Evolutionary conservation across 1,140 invertebrate species (phyloP), one percentile per base, ranked within the genome.

Genomic region (Tenebrio molitor): DNA sequence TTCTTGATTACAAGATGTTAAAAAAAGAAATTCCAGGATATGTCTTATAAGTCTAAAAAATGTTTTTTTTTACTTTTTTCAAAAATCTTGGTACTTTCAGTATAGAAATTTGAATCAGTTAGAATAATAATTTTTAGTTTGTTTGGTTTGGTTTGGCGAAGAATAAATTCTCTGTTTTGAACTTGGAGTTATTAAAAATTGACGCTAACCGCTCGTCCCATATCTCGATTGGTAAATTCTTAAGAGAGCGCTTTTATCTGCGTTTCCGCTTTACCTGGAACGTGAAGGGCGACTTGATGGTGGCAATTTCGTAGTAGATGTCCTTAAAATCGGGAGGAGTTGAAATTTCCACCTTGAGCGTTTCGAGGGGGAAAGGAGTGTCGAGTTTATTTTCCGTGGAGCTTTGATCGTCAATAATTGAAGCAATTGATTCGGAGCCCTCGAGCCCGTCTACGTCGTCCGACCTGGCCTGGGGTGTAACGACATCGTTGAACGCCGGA

Each of bases 261-360:
- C 3, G 2, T n/a, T 8, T 39, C 36, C 36, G 36, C 2, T 15
- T 75, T 84, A 95, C 93, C 88, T 95, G 92, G 83, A 95, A 96
- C 16, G 92, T 91, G 79, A 95, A 95, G 0, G 94, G 94, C 46
- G 93, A 94, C 81, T 93, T 94, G 66, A 96, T 93, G 0, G 94
- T 96, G 3, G 93, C 94, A 71, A 96, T 93, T 86, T 96, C 91
- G 80, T 93, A 94, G 73, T 95, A 94, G 44, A 92, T 88, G 82
- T 95, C 92, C 78, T 88, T 89, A 75, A 94, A 93, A 80, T 94
- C 92, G 21, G 91, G 89, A 0, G 93, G 91, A 1, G 93, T 95
- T 1, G 93, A 94, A 68, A 95, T 95, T 82, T 95, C 92, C 0
- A 94, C 91, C 81, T 93, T 93, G 36, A 95, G 82, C 0, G 93